Evolutionary conservation across 1,140 invertebrate species (phyloP).

Genomic region (Bradysia coprophila): DNA sequence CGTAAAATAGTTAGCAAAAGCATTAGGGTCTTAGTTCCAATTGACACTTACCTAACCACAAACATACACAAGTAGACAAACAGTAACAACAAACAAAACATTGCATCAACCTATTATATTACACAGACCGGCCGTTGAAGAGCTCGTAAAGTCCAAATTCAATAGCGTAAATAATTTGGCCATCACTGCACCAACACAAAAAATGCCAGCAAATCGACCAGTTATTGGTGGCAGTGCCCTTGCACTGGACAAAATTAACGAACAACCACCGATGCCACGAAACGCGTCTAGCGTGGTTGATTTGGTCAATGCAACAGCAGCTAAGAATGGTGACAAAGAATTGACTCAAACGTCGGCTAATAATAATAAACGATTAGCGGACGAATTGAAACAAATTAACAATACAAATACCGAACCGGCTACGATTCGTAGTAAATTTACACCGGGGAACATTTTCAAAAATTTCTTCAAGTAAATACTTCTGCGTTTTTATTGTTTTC

Average conservation of each 20-base stretch:
- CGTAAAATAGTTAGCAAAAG: too few species aligned
- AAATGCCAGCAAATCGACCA: background rate
- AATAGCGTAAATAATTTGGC: too few species aligned
- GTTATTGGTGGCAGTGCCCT: conserved; percentile 1
- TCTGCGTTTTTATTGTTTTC: conserved; percentile 6
- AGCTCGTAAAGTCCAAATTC: too few species aligned
- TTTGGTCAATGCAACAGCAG: background rate
- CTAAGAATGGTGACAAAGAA: background rate
- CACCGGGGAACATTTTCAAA: conserved; percentile 78
- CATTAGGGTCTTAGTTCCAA: too few species aligned
- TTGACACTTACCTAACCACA: too few species aligned
- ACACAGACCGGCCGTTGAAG: too few species aligned
- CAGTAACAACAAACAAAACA: too few species aligned
- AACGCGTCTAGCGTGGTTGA: background rate
- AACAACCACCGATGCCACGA: background rate
- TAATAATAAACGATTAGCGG: background rate
- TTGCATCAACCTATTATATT: too few species aligned
- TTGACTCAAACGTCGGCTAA: background rate
- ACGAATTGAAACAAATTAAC: background rate
- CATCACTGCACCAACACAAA: background rate
- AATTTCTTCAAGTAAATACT: conserved; percentile 79
- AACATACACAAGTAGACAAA: too few species aligned
- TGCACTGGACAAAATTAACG: background rate
- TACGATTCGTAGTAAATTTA: conserved; percentile 50
- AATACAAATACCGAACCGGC: conserved; percentile 11